Evolutionary conservation across 2,113 vertebrate species (phyloP).

Genomic region (Ammodytes dubius): DNA sequence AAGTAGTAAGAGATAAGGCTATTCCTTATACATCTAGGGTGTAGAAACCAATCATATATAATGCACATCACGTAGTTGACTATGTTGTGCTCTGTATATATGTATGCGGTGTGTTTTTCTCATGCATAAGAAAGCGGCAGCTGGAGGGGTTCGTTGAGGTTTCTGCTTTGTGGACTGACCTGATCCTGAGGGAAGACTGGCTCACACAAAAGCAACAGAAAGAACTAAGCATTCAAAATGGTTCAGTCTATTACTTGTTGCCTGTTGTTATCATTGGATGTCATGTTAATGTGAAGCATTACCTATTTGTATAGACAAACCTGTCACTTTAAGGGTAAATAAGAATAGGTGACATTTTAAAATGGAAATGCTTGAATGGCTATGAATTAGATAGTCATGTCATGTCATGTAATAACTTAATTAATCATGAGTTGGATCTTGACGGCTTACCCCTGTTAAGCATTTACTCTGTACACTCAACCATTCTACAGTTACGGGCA

Average conservation of each 20-base stretch:
- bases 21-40: conserved; percentile 3
- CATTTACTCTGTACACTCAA: background rate
- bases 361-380: background rate
- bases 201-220: background rate
- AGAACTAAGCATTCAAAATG: conserved; percentile 30
- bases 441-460: background rate
- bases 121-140: conserved; percentile 26
- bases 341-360: background rate
- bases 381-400: background rate
- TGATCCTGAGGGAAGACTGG: conserved; percentile 2
- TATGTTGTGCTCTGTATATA: background rate
- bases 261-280: background rate
- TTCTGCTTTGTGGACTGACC: background rate
- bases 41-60: background rate
- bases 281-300: background rate
- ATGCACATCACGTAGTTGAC: conserved; percentile 13
- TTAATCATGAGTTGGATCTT: background rate
- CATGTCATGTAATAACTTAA: background rate
- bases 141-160: conserved; percentile 10
- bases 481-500: background rate
- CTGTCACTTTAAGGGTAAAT: background rate
- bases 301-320: background rate
- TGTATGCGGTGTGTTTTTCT: conserved; percentile 15
- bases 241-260: background rate
- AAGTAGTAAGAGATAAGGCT: background rate